Base-by-base conservation (phyloP, 2,888 invertebrate species). In the Eubasilissa splendida region DNA sequence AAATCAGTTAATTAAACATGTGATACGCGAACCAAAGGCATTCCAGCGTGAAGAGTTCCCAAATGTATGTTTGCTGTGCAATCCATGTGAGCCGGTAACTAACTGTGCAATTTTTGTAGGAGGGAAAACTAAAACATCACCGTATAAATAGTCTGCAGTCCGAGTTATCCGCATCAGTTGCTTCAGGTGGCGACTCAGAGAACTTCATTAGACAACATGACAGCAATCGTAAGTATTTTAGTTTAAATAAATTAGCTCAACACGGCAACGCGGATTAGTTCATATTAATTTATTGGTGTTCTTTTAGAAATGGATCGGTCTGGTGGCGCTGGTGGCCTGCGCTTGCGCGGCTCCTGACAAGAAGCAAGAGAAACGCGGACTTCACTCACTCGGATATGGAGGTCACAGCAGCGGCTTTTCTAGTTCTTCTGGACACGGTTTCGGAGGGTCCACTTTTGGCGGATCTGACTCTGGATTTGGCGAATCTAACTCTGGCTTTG, bases 301-400 rank as follows among this genome's bases (percentile, higher is more conserved):
- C n/a, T 63, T 80, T 3, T 52, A 80, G 80, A 73, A 5, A 52
- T 80, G 76, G 50, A 58, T 80, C 12, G 70, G 58, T 31, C 10
- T 76, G n/a, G 80, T 65, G 56, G 73, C 77, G 4, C 53, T 80
- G 4, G 31, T 77, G 63, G 80, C 77, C 53, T 58, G 63, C 5
- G 79, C 66, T 9, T 50, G 50, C 22, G 76, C 74, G 9, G 58
- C 54, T 52, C 54, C 66, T 22, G 70, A 65, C 5, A 82, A 82
- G 53, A 71, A 79, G 3, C 79, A 82, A 52, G 79, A 82, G 14
- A 81, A 81, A 33, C 66, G 81, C n/a, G 81, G 81, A 4, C 33
- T 79, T 8, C 70, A 60, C 14, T 52, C 53, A 12, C 60, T 79
- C 9, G 81, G 76, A 56, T 73, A 70, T 22, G 70, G 70, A 9